Evolutionary conservation across 2,888 invertebrate species (phyloP), one percentile per base, ranked within the genome.

Genomic region (Carpatolechia fugitivella): DNA sequence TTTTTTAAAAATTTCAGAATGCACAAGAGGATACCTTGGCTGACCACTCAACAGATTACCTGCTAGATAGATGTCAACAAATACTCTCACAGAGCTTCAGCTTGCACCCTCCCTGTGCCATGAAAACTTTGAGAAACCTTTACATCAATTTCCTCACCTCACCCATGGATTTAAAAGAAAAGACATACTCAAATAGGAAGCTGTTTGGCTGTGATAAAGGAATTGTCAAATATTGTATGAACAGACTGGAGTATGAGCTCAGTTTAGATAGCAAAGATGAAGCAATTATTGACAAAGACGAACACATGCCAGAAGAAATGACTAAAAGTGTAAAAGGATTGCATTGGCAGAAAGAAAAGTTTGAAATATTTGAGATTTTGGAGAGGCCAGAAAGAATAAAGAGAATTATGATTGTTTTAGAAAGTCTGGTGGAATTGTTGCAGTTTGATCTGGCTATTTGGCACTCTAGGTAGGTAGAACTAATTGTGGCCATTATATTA

Each of bases 361-460:
- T 83, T 62, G 85, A 88, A 69, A 81, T 87, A 46, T 87, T 69
- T 70, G 89, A 90, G 67, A 65, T 80, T 24, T 68, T 86, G 4
- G 64, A 74, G 0, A 78, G 85, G 54, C 63, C 62, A 8, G 83
- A 87, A 3, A 87, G 91, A 52, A 81, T 93, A 57, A 80, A 90
- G 8, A 81, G 93, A 29, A 59, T 92, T 0, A 90, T 91, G 74
- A 75, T 85, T 35, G 87, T 90, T 4, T 65, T 93, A 16, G 83
- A 91, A 57, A 82, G 89, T 62, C 58, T 92, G 1, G 77, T 91
- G 55, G 89, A 92, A 70, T 70, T 92, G 33, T 66, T 93, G 53
- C 92, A 92, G 69, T 82, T 80, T 72, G 92, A 93, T 76, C 80
- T 92, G 52, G 84, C 87, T 1, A 87, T 91, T 68, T 92, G 92